Evolutionary conservation across 2,888 invertebrate species (phyloP), one percentile per base, ranked within the genome.

Genomic region (Caenorhabditis virilis): DNA sequence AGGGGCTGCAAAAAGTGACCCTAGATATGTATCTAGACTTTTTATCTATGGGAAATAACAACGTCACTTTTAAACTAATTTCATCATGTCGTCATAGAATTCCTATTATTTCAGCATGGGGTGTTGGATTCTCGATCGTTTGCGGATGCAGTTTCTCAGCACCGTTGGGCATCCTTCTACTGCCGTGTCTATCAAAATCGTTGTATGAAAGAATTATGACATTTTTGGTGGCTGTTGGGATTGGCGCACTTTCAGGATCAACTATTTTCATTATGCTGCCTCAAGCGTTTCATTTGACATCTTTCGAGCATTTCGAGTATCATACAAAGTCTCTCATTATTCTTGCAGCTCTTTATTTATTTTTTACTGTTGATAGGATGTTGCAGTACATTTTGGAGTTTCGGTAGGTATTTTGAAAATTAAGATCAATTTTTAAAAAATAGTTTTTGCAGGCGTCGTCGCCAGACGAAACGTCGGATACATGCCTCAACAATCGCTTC

Each of bases 61-160:
- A n/a, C n/a, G n/a, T n/a, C n/a, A n/a, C n/a, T n/a, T n/a, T n/a
- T n/a, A n/a, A n/a, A n/a, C n/a, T n/a, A n/a, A n/a, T n/a, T n/a
- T n/a, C n/a, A n/a, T n/a, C n/a, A n/a, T n/a, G n/a, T n/a, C n/a
- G n/a, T n/a, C n/a, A n/a, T n/a, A n/a, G n/a, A n/a, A n/a, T n/a
- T n/a, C n/a, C n/a, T n/a, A n/a, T n/a, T n/a, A n/a, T 61, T 78
- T 51, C 72, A 80, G 80, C 78, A 16, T 80, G 78, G 78, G 73
- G 73, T 42, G 59, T 77, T 38, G 80, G 80, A n/a, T 61, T 80
- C 33, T 60, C 72, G n/a, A 73, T 80, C n/a, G 65, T 80, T n/a
- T 76, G 79, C 15, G 74, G 67, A 16, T 76, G 78, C 46, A 69
- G 72, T 13, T 76, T 77, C 51, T 72, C 76, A 20, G 77, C 79